These are phyloP conservation scores for Squalus acanthias DNA, from an alignment of 2,797 vertebrate genomes.

Conservation along the genomic window DNA sequence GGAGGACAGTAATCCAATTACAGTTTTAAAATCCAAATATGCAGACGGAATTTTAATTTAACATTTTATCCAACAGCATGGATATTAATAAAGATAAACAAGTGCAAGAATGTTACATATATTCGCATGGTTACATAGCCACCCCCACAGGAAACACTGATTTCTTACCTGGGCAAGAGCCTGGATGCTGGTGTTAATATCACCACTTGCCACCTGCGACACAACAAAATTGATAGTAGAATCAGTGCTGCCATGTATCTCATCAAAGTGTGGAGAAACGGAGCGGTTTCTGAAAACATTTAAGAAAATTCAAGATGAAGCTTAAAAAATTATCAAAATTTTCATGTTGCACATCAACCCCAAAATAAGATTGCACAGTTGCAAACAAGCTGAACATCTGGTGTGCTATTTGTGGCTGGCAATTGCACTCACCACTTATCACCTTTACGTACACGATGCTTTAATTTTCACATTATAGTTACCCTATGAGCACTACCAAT, in stretches of 20 bases:
- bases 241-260: constrained; percentile 91
- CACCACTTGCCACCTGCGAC: constrained; percentile 93
- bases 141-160: not conserved
- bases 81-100: not conserved
- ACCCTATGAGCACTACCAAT: not conserved
- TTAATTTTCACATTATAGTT: not conserved
- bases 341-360: not conserved
- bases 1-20: not conserved
- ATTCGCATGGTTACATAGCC: not conserved
- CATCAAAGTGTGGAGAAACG: constrained; percentile 89
- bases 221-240: constrained; percentile 98
- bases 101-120: not conserved
- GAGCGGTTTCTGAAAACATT: constrained; percentile 70
- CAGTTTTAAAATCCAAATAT: not conserved
- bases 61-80: not conserved
- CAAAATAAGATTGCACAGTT: not conserved
- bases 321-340: not conserved
- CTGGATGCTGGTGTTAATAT: constrained; percentile 95
- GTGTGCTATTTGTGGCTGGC: not conserved
- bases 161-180: constrained; percentile 83
- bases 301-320: constrained; percentile 37
- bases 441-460: not conserved
- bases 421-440: not conserved
- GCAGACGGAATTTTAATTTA: not conserved
- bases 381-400: not conserved